Base-by-base conservation (phyloP, 2,797 vertebrate genomes). In the Trachurus trachurus region DNA sequence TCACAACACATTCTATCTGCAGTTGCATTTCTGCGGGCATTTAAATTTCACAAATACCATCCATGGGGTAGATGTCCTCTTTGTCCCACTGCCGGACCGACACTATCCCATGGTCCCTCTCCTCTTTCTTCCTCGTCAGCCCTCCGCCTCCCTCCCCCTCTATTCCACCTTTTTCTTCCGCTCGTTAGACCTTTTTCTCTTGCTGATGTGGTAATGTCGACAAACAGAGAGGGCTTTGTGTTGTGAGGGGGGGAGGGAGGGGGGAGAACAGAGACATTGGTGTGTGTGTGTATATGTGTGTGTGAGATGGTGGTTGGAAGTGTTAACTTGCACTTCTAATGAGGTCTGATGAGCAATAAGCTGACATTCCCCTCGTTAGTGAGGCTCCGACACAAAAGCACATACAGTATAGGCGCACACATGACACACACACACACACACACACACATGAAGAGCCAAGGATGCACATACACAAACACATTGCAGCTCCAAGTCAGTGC, bases 221-320 rank as follows among this genome's bases (percentile, higher is more conserved):
- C 83, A 87, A 84, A 94, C 92, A 94, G 93, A 93, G 90, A 81
- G 77, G 26, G 78, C 93, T 93, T 94, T 94, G 92, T 95, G 82
- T 86, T 81, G 66, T 47, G 71, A 47, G 65, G 47, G 3, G 26
- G 26, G 26, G n/a, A n/a, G 26, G 26, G 26, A 1, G 67, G 71
- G 59, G 78, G 73, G 19, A 54, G 26, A 57, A 52, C 40, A 40
- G 52, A 77, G 50, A 72, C 61, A 39, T 42, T 57, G 37, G 50
- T 45, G 72, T 49, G 58, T 68, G 71, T 59, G 67, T 71, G 81
- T 60, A 68, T n/a, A 57, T 12, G 45, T 53, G 22, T 52, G 74
- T 47, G 54, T 37, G 39, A 67, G 63, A 49, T 62, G 47, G 7
- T 10, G 83, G 78, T 82, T 90, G 44, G 53, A 85, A 90, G 88